phyloP scores from a whole-genome alignment of 2,113 vertebrate genomes.

The Dissostichus mawsoni region DNA sequence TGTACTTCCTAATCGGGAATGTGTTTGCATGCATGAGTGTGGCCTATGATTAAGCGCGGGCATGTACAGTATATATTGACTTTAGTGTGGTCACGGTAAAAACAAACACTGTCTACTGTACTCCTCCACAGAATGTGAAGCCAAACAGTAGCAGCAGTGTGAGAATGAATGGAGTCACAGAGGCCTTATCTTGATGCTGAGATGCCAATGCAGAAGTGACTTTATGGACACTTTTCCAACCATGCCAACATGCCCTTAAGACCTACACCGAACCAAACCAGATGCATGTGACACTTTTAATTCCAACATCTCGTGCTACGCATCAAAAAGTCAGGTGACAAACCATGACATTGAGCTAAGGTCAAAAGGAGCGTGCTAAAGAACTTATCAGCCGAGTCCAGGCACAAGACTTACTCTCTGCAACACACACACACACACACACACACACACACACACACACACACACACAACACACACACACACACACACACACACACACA shows the following conservation, averaged over 20 bases:
- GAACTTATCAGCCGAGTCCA: background rate
- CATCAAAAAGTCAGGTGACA: background rate
- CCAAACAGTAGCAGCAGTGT: constrained; percentile 37
- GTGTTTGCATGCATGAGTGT: background rate
- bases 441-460: no score
- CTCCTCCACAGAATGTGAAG: constrained; percentile 18
- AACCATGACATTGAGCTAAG: background rate
- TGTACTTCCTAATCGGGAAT: background rate
- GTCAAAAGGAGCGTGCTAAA: no score
- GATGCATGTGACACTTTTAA: background rate
- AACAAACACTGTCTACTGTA: constrained; percentile 25
- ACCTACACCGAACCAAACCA: no score
- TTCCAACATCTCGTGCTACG: background rate
- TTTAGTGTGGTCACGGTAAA: background rate
- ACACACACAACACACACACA: no score
- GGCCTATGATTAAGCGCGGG: background rate
- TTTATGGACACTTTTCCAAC: background rate
- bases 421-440: background rate
- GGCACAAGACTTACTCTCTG: background rate
- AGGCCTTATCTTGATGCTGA: constrained; percentile 19
- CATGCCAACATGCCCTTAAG: background rate
- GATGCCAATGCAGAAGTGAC: constrained; percentile 6
- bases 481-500: no score
- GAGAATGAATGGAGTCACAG: constrained; percentile 12
- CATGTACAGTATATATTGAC: constrained; percentile 12